phyloP scores from a whole-genome alignment of 2,113 vertebrate genomes.

The Takifugu flavidus region DNA sequence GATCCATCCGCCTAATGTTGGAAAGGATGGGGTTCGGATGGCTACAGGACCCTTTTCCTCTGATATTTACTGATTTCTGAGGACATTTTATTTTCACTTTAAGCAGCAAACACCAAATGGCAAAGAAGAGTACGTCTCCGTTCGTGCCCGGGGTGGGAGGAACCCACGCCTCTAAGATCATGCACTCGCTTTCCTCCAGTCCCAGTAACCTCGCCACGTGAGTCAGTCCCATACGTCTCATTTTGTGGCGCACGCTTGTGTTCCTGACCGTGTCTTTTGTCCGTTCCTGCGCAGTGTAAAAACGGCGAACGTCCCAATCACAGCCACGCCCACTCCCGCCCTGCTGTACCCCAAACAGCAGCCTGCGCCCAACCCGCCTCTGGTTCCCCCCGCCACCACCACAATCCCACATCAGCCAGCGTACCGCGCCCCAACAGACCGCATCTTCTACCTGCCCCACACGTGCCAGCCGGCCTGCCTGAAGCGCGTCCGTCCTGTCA shows the following conservation, averaged over 20 bases:
- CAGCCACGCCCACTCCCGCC: background rate
- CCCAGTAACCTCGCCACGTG: slow-evolving; percentile 51
- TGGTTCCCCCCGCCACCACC: slow-evolving; percentile 62
- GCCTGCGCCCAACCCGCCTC: slow-evolving; percentile 4
- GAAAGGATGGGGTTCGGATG: background rate
- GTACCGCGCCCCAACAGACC: slow-evolving; percentile 89
- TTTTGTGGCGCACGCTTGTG: background rate
- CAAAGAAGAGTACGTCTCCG: slow-evolving; percentile 94
- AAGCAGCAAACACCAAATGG: slow-evolving; percentile 88
- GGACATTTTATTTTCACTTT: background rate
- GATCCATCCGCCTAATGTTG: background rate
- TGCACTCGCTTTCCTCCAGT: slow-evolving; percentile 52
- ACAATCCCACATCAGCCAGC: slow-evolving; percentile 82
- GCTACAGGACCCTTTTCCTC: no score
- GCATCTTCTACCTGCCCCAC: slow-evolving; percentile 90
- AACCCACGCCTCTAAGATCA: slow-evolving; percentile 62
- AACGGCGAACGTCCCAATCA: background rate
- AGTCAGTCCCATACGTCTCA: slow-evolving; percentile 8
- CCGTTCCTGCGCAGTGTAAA: no score
- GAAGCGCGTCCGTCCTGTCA: slow-evolving; percentile 77
- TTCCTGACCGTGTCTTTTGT: background rate
- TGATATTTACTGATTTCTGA: background rate
- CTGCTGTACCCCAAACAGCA: slow-evolving; percentile 34
- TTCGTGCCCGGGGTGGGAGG: slow-evolving; percentile 69
- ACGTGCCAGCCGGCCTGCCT: slow-evolving; percentile 84